Conservation (phyloP, 2,888 invertebrate species). For the Volucella inflata region DNA sequence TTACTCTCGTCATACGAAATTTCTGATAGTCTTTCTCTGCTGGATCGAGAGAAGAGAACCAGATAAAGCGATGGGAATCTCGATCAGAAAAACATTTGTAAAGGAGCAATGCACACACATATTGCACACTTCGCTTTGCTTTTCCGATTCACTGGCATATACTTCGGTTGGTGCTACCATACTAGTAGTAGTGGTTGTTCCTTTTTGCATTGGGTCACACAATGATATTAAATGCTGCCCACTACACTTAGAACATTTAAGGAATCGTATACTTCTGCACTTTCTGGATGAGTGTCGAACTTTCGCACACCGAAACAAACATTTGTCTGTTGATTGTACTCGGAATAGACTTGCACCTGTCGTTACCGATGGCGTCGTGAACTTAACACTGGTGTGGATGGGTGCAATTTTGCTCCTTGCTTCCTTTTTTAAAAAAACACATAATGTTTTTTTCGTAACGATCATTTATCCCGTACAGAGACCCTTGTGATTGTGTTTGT, state of each 20-base stretch:
- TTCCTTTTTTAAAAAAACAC: background rate
- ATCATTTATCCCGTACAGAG: slow-evolving; percentile 21
- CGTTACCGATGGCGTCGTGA: background rate
- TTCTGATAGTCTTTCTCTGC: too few relatives aligned
- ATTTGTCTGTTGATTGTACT: slow-evolving; percentile 4
- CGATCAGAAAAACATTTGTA: background rate
- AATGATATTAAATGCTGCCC: slow-evolving; percentile 4
- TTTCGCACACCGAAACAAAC: slow-evolving; percentile 11
- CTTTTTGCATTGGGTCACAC: background rate
- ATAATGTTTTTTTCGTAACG: background rate
- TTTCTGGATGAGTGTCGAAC: background rate
- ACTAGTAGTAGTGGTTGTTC: too few relatives aligned
- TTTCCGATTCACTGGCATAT: too few relatives aligned
- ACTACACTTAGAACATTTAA: slow-evolving; percentile 14
- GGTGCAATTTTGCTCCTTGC: background rate
- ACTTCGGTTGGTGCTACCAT: too few relatives aligned
- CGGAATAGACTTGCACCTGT: slow-evolving; percentile 2
- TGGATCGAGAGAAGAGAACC: too few relatives aligned
- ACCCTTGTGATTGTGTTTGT: slow-evolving; percentile 14
- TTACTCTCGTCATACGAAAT: too few relatives aligned
- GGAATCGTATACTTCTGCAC: slow-evolving; percentile 9
- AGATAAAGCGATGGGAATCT: too few relatives aligned
- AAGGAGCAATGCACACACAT: too few relatives aligned
- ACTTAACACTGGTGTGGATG: background rate
- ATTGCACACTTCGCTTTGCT: too few relatives aligned